A percentile compares a stretch with the other conserved stretches of the same genome.
Conservation (phyloP, 1,140 invertebrate species). For the Lordiphosa stackelbergi region DNA sequence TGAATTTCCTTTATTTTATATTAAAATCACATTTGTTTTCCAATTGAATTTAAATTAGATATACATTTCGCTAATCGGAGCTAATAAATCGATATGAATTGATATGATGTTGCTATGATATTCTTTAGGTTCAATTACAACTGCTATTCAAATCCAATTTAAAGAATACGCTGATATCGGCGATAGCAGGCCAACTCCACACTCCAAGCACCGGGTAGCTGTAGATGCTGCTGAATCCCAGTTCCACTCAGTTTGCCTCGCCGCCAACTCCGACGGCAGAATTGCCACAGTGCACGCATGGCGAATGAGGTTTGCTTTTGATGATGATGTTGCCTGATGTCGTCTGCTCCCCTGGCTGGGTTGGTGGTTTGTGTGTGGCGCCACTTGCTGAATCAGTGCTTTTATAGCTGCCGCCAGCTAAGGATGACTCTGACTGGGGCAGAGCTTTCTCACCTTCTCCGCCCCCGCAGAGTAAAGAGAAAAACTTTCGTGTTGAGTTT, state of each 20-base stretch:
- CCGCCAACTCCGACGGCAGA: slow-evolving; percentile 54
- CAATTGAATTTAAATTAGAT: slow-evolving; percentile 21
- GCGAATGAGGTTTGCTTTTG: slow-evolving; percentile 1
- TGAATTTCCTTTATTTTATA: slow-evolving; percentile 16
- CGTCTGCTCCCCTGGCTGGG: slow-evolving; percentile 29
- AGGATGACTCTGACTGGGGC: neutral
- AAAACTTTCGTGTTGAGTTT: slow-evolving; percentile 59
- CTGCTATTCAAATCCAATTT: slow-evolving; percentile 6
- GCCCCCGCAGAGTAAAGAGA: neutral
- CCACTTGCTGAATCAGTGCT: slow-evolving; percentile 41
- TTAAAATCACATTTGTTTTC: slow-evolving; percentile 51
- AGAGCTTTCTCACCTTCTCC: slow-evolving; percentile 40
- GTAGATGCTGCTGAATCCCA: slow-evolving; percentile 7
- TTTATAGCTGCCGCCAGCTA: slow-evolving; percentile 61
- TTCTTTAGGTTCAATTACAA: slow-evolving; percentile 65
- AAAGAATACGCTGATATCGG: slow-evolving; percentile 48
- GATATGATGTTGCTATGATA: slow-evolving; percentile 76
- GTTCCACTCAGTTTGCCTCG: slow-evolving; percentile 5
- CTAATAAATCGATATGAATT: slow-evolving; percentile 63
- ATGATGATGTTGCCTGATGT: slow-evolving; percentile 7
- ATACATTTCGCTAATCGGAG: slow-evolving; percentile 38
- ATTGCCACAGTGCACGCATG: slow-evolving; percentile 57
- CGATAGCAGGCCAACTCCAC: slow-evolving; percentile 36
- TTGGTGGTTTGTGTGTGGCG: slow-evolving; percentile 68
- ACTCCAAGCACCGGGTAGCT: slow-evolving; percentile 50